Evolutionary conservation across 1,140 invertebrate genomes (phyloP).

Genomic region (Steinernema feltiae): DNA sequence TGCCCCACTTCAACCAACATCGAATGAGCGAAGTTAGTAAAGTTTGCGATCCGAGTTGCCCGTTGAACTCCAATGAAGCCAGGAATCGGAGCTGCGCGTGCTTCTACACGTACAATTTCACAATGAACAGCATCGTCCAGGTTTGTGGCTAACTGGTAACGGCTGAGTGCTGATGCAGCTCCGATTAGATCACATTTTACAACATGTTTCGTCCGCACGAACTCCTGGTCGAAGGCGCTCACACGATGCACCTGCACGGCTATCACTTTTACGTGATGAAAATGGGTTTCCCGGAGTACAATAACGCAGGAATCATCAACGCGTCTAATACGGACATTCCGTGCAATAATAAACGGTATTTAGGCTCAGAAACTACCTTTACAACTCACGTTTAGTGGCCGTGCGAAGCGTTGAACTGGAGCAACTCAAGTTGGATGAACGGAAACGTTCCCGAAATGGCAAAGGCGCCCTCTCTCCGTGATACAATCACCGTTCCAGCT

Average conservation of each 20-base stretch:
- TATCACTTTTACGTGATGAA: constrained; percentile 54
- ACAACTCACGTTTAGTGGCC: not conserved
- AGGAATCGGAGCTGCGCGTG: constrained; percentile 42
- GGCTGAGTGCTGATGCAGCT: not conserved
- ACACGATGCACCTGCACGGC: constrained; percentile 52
- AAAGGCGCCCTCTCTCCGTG: not conserved
- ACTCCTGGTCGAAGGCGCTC: constrained; percentile 43
- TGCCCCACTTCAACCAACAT: constrained; percentile 48
- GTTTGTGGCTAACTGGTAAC: not conserved
- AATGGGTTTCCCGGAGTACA: constrained; percentile 45
- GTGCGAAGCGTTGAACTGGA: not conserved
- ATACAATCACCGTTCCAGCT: not conserved
- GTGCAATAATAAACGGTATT: not conserved
- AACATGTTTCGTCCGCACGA: constrained; percentile 50
- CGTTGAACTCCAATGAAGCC: not conserved
- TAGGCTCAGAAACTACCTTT: not conserved
- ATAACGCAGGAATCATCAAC: constrained; percentile 17
- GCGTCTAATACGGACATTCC: not conserved
- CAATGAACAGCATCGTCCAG: constrained; percentile 43
- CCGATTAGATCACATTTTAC: constrained; percentile 46
- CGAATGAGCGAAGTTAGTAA: constrained; percentile 23
- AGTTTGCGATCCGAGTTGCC: constrained; percentile 24
- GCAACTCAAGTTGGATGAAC: not conserved
- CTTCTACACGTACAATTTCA: constrained; percentile 52
- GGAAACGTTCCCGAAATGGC: not conserved